Base-by-base conservation (phyloP, 2,888 invertebrate species). In the Dione juno region DNA sequence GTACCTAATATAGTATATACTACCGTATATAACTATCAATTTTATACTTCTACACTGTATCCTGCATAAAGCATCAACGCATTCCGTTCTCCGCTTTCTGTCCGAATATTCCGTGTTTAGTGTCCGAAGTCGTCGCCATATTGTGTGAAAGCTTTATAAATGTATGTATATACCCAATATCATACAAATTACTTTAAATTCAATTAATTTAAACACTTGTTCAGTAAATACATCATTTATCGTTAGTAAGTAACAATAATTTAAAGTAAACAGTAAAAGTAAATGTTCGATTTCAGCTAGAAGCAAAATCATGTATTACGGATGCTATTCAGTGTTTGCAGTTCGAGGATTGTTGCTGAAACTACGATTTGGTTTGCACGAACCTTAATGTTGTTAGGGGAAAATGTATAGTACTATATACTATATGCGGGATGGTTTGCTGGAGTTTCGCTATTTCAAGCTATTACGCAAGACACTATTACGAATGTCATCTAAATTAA, bases 301-400 rank as follows among this genome's bases (percentile, higher is more conserved):
- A 63, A 63, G 35, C 35, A 48, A 8, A 48, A 35, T n/a, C 21
- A 59, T 5, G 19, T 59, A 63, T 64, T 37, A 64, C 19, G 37
- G 28, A 61, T 64, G 48, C 37, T 19, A 14, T 64, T 64, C 40
- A 52, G 35, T 8, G 19, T 50, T 45, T 10, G 8, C 3, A 50
- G 63, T 35, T 37, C 16, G 45, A 45, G 50, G 14, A 45, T 43
- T 45, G 28, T 61, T 64, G 50, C 1, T 19, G 50, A 40, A 63
- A 64, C 19, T 64, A 37, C 6, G 16, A 50, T 35, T 64, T 19
- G 50, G 48, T 52, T 64, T 52, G 14, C 19, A 14, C 64, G 19
- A 40, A 64, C 64, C 13, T 50, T 50, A 40, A 64, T n/a, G 28
- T 61, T 45, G 50, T 37, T 63, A 48, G 16, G 40, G 16, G 64